Evolutionary conservation across 2,113 vertebrate species (phyloP), one percentile per base, ranked within the genome.

Genomic region (Cololabis saira): DNA sequence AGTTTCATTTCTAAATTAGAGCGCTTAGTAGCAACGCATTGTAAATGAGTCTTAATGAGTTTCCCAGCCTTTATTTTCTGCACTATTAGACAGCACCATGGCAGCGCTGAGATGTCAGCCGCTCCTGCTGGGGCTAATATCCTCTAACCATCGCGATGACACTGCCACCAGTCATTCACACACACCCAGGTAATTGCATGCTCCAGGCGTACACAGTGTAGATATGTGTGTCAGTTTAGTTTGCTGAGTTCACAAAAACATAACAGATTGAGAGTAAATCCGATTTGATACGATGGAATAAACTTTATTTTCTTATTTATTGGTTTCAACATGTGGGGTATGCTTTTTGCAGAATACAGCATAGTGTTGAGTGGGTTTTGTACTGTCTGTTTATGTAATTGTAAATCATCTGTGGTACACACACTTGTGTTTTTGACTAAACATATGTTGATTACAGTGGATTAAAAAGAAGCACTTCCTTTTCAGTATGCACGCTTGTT

Each of bases 1-100:
- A 64, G 81, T 69, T 75, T 71, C 56, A 54, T 65, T 81, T 72
- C 87, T 81, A 80, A 84, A 86, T 85, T 84, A 78, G 82, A 84
- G 54, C 74, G 48, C 83, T 81, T 61, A 65, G 72, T 60, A 71
- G 67, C 81, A 62, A 61, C 73, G 82, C 86, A 74, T 61, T 78
- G 84, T 74, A 89, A 86, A 90, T 82, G 85, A 84, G 74, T 65
- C 84, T 76, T 86, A 90, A 90, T 90, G 88, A 90, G 68, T 84
- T 88, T 85, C 72, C 27, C 62, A 77, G 81, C 81, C 75, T 87
- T 85, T 89, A 91, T 92, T 92, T 91, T 92, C 89, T 90, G 89
- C 89, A 89, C 89, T 82, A 88, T 89, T 90, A 89, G 77, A 87
- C 84, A 88, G 69, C 86, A 86, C 89, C 53, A 63, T 84, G 85